These are phyloP conservation scores for Archocentrus centrarchus DNA, from an alignment of 2,113 vertebrate species.

Conservation along the genomic window DNA sequence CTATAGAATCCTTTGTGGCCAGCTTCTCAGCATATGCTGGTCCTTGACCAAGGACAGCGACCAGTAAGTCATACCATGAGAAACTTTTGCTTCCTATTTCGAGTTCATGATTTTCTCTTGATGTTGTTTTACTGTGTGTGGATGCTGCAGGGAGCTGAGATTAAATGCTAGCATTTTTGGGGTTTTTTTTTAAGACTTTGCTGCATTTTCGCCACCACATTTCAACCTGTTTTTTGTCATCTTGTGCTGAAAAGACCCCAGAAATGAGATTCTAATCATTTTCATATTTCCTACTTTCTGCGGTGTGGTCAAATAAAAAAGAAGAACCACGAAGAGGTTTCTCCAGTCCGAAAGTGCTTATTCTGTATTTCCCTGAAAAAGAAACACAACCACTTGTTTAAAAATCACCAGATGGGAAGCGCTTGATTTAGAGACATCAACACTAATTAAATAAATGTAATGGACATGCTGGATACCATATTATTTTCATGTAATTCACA, in stretches of 20 bases:
- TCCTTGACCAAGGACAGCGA: not conserved
- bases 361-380: not conserved
- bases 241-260: not conserved
- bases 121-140: not conserved
- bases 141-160: not conserved
- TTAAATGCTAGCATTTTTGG: not conserved
- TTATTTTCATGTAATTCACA: not conserved
- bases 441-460: not conserved
- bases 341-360: constrained; percentile 5
- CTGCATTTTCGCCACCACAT: not conserved
- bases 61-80: not conserved
- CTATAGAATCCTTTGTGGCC: not conserved
- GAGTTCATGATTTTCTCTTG: not conserved
- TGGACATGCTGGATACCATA: not conserved
- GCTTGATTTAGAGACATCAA: not conserved
- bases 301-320: not conserved
- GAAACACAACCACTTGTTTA: not conserved
- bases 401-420: not conserved
- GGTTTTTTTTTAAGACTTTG: not conserved
- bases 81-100: not conserved
- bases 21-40: not conserved
- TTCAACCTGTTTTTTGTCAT: not conserved
- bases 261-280: not conserved
- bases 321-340: not conserved
- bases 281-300: not conserved